Evolutionary conservation across 2,888 invertebrate species (phyloP).

Genomic region (Pristionchus exspectatus): DNA sequence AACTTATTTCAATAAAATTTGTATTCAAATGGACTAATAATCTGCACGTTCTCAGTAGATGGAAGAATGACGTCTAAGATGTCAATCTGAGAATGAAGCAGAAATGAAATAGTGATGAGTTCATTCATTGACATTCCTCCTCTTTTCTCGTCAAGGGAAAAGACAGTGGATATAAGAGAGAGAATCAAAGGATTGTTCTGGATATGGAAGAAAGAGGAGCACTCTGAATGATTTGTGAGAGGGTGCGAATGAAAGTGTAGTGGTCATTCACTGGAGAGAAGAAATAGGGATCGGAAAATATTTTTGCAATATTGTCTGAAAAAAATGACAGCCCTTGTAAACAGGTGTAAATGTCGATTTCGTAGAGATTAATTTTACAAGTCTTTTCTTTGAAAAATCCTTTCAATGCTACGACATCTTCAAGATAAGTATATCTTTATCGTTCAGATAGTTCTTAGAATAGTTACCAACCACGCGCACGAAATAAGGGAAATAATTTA

Average conservation of each 20-base stretch:
- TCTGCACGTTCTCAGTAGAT: conserved; percentile 17
- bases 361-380: no score
- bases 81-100: conserved; percentile 24
- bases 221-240: conserved; percentile 25
- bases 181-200: conserved; percentile 12
- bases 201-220: neutral
- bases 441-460: no score
- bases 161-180: conserved; percentile 1
- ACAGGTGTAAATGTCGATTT: no score
- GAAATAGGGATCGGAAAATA: neutral
- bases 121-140: conserved; percentile 39
- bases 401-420: no score
- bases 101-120: conserved; percentile 33
- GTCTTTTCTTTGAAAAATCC: no score
- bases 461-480: no score
- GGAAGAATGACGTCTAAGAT: neutral
- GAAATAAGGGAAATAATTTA: no score
- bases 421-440: no score
- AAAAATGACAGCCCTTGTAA: no score
- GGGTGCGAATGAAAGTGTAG: conserved; percentile 27
- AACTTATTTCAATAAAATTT: no score
- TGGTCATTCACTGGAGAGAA: neutral
- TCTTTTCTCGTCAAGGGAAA: neutral
- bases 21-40: neutral
- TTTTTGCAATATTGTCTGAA: no score